phyloP scores from a whole-genome alignment of 2,888 invertebrate species.

The Elegia similella region DNA sequence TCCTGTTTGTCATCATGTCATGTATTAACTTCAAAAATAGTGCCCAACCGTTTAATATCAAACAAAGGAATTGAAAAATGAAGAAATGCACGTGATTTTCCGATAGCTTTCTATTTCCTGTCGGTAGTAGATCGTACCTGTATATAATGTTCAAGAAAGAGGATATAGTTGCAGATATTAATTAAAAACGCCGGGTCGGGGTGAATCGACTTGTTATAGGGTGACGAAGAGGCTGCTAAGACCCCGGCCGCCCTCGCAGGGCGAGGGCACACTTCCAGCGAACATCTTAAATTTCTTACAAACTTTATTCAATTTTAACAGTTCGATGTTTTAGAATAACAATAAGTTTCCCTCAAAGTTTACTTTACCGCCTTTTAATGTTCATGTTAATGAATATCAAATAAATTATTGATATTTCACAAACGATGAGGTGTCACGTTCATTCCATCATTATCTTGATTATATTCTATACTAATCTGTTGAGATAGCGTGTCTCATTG shows the following conservation, averaged over 20 bases:
- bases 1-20: too few relatives aligned
- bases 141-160: slow-evolving; percentile 3
- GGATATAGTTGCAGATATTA: slow-evolving; percentile 11
- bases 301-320: background rate
- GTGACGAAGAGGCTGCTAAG: slow-evolving; percentile 5
- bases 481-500: too few relatives aligned
- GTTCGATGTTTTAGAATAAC: background rate
- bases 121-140: slow-evolving; percentile 4
- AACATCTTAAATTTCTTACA: background rate
- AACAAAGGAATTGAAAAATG: too few relatives aligned
- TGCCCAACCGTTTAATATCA: too few relatives aligned
- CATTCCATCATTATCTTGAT: too few relatives aligned
- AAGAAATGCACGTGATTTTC: background rate
- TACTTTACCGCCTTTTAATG: too few relatives aligned
- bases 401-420: too few relatives aligned
- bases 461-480: too few relatives aligned
- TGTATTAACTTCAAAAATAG: too few relatives aligned
- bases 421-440: too few relatives aligned
- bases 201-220: slow-evolving; percentile 16
- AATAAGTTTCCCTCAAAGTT: too few relatives aligned
- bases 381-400: too few relatives aligned
- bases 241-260: slow-evolving; percentile 3
- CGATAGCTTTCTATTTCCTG: background rate
- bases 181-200: slow-evolving; percentile 11
- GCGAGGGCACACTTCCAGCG: background rate